Evolutionary conservation across 2,888 invertebrate species (phyloP).

Genomic region (Spisula solida): DNA sequence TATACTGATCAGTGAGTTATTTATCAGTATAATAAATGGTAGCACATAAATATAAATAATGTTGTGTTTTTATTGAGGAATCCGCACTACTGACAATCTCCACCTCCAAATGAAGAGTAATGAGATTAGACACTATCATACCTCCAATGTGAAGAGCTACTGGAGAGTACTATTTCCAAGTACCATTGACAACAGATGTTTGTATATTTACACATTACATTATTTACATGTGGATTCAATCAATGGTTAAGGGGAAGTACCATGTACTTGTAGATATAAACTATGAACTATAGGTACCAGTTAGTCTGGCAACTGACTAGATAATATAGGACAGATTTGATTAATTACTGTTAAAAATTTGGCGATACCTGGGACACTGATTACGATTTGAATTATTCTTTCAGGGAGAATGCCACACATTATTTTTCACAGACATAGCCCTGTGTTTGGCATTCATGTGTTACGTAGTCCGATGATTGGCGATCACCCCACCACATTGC

Average conservation of each 20-base stretch:
- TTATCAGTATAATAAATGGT: background rate
- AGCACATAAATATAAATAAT: background rate
- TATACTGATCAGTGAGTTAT: background rate
- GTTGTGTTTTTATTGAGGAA: background rate
- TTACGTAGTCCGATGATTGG: no score
- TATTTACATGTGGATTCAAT: constrained; percentile 13
- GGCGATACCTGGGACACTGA: no score
- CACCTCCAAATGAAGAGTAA: background rate
- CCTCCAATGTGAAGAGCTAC: background rate
- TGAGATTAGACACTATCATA: background rate
- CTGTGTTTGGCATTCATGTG: no score
- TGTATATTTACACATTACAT: background rate
- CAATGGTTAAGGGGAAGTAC: background rate
- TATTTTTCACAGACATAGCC: no score
- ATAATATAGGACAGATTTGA: no score
- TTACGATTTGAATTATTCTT: no score
- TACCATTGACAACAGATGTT: constrained; percentile 1
- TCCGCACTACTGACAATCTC: background rate
- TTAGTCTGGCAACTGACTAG: no score
- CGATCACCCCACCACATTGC: no score
- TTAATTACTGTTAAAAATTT: no score
- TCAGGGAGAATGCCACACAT: no score
- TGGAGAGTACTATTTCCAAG: background rate
- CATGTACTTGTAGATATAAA: background rate
- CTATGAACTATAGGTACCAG: background rate